Evolutionary conservation across 23 tunicate species (phyloP), one percentile per base, ranked within the genome.

Genomic region (Diplosoma virens): DNA sequence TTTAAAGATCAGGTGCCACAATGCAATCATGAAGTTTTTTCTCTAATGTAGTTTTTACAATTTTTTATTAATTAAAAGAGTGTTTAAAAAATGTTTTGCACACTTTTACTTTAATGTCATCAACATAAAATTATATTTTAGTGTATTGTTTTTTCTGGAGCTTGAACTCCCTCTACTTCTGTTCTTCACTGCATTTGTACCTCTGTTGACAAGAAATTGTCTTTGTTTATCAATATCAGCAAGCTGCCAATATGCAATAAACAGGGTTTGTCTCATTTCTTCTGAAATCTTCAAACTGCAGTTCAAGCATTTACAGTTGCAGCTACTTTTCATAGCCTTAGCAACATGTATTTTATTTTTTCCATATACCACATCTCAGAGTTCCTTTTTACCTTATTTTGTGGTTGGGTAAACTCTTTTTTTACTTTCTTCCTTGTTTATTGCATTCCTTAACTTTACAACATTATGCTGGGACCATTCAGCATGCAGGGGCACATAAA

Each of bases 21-120:
- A 55, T 55, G 24, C 24, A 4, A 55, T 55, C 63, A 55, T 55
- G 63, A 55, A 55, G 21, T 55, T 55, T 55, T 55, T 55, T 55
- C 50, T 41, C 50, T 14, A 7, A 41, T 41, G 50, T 14, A 14
- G 50, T 41, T 41, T 41, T 41, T 41, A 41, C 50, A 41, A 14
- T 41, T 41, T 41, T 41, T 41, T 14, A 41, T 41, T 41, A 41
- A 14, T 41, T 41, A 14, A 41, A 41, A 41, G 50, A 41, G 50
- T 41, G 50, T 41, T 41, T 14, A 41, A 41, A 41, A 41, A 41
- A 41, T 41, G 14, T 41, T 41, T 41, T 41, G 50, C 50, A 41
- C 50, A 41, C 50, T 41, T 41, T 14, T 41, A 41, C 50, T 41
- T 14, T 41, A 41, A 41, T 41, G 50, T 41, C 50, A 41, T 41